These are phyloP conservation scores for Echiichthys vipera DNA, from an alignment of 2,797 vertebrate genomes.

Conservation along the genomic window DNA sequence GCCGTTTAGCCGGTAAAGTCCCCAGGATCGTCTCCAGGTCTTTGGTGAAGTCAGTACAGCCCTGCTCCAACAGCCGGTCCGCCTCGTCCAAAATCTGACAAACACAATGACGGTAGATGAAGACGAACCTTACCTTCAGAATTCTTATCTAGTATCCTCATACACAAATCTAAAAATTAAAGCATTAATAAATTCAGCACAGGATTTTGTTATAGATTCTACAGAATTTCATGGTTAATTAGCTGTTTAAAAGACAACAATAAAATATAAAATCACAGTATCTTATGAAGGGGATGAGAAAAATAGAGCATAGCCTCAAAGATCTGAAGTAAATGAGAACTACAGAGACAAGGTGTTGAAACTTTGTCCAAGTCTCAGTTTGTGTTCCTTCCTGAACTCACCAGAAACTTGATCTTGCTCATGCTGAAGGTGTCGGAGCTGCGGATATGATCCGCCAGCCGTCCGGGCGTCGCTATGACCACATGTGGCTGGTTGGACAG, in stretches of 20 bases:
- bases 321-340: neutral
- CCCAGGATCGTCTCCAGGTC: constrained; percentile 93
- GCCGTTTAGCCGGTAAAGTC: constrained; percentile 84
- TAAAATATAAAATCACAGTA: neutral
- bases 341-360: neutral
- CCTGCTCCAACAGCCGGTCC: constrained; percentile 93
- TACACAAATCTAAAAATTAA: neutral
- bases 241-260: neutral
- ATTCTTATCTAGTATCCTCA: neutral
- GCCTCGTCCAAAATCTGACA: constrained; percentile 94
- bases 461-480: constrained; percentile 93
- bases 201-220: neutral
- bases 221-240: too few species aligned
- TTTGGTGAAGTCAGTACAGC: constrained; percentile 92
- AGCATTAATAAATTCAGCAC: neutral
- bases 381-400: constrained; percentile 64
- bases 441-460: constrained; percentile 93
- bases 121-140: neutral
- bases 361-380: neutral
- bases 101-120: neutral
- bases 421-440: constrained; percentile 93
- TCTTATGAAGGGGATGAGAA: neutral
- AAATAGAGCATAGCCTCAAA: neutral
- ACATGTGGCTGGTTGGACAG: constrained; percentile 92
- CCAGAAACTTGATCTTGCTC: constrained; percentile 90